Percentiles rank a stretch among this genome's conserved stretches.
These are phyloP conservation scores for Merops nubicus DNA, from an alignment of 2,113 vertebrate species.

Conservation along the genomic window DNA sequence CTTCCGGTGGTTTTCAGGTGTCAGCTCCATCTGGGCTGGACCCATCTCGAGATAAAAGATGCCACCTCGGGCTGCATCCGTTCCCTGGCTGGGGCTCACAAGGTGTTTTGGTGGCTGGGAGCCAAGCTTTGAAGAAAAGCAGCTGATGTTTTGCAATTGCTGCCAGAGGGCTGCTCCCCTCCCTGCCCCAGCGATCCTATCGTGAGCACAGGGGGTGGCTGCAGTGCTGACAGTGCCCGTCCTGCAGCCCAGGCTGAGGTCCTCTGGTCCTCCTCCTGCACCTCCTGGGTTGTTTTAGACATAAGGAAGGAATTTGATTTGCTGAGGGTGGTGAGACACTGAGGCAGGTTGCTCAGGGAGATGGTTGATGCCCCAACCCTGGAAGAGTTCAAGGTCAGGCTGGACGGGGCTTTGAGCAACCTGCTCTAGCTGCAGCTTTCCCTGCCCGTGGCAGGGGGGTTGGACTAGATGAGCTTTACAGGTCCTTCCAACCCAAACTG, in stretches of 20 bases:
- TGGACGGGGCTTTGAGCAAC: neutral
- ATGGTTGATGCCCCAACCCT: neutral
- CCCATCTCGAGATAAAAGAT: fast-evolving
- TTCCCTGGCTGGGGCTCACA: fast-evolving
- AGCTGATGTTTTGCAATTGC: neutral
- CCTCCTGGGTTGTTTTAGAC: neutral
- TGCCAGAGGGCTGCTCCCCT: neutral
- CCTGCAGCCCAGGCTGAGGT: too few species aligned
- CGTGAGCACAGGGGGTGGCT: neutral
- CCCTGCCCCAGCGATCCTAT: neutral
- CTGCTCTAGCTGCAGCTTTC: neutral
- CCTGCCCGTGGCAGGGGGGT: neutral
- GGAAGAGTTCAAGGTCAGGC: neutral
- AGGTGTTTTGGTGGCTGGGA: neutral
- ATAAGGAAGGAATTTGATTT: too few species aligned
- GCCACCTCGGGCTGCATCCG: neutral
- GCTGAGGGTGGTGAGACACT: neutral
- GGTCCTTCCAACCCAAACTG: neutral
- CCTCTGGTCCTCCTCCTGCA: too few species aligned
- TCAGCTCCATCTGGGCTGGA: neutral
- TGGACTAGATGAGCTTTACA: neutral
- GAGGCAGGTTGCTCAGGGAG: neutral
- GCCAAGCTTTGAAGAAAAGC: neutral
- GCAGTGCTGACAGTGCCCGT: neutral
- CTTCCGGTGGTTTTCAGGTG: neutral